Evolutionary conservation across 2,888 invertebrate species (phyloP), one percentile per base, ranked within the genome.

Genomic region (Athalia rosae): DNA sequence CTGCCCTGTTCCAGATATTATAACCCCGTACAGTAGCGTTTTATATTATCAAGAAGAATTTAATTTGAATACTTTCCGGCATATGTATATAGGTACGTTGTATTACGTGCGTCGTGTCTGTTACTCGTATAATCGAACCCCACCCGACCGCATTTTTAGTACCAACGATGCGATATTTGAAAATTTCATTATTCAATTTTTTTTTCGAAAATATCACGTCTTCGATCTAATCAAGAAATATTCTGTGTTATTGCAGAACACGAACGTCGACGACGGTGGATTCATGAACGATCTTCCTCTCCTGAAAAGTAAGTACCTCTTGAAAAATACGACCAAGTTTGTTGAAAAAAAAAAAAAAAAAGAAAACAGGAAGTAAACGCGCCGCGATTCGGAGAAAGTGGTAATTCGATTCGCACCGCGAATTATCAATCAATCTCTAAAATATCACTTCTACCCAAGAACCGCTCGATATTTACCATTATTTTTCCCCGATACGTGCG

Each of bases 241-340:
- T 58, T 71, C 43, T 56, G 5, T 71, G 4, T 28, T 7, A 58
- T 92, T 92, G 76, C 92, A 95, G 94, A 95, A 95, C 89, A 93
- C 95, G 83, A 95, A 95, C 83, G 94, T 97, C 91, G 97, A 97
- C 89, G 97, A 97, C 88, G 96, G 95, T 83, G 95, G 95, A 73
- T 97, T 97, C 91, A 97, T 97, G 93, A 95, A 96, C 84, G 97
- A 97, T 90, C 93, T 97, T 90, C 97, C 97, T 84, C 92, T 97
- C 86, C 93, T 97, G 87, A 97, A 97, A 94, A 96, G 97, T 97
- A 91, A 95, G 95, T 94, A 86, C 73, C 15, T 78, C 41, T 53
- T 48, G 4, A 73, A 63, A 63, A 13, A 53, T 77, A 9, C 4
- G 4, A 71, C 58, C 45, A 28, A 28, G 28, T 2, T 1, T 28